A percentile compares a stretch with the other conserved stretches of the same genome.
Conservation (phyloP, 2,797 vertebrate genomes). For the Acanthurus tractus region DNA sequence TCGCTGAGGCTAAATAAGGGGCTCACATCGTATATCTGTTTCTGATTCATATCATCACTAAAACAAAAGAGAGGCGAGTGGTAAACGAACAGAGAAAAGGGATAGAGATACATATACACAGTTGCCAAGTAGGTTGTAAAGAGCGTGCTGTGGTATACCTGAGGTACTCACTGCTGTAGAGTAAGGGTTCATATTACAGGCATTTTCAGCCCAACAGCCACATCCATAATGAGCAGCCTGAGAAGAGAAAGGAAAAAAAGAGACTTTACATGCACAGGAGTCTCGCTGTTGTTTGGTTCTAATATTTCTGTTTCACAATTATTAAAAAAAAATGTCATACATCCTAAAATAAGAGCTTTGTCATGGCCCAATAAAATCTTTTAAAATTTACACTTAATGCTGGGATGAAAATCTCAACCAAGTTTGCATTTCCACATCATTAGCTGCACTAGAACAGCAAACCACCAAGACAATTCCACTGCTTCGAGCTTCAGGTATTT, state of each 20-base stretch:
- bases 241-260: conserved; percentile 47
- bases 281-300: neutral
- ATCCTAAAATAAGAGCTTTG: neutral
- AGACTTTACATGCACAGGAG: neutral
- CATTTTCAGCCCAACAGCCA: conserved; percentile 99
- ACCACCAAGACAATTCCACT: neutral
- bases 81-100: conserved; percentile 25
- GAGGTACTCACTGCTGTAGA: conserved; percentile 99
- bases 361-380: neutral
- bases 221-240: conserved; percentile 99
- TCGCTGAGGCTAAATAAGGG: conserved; percentile 47
- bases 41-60: conserved; percentile 57
- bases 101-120: neutral
- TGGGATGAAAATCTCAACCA: conserved; percentile 7
- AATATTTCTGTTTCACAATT: neutral
- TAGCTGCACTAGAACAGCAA: conserved; percentile 7
- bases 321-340: conserved; percentile 5
- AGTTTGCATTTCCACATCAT: conserved; percentile 33
- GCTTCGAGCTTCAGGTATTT: neutral
- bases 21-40: conserved; percentile 47
- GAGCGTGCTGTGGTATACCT: conserved; percentile 88
- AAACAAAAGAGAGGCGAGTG: conserved; percentile 34
- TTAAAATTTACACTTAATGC: neutral
- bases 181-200: conserved; percentile 92
- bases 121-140: neutral